Conservation (phyloP, 1,140 invertebrate genomes). For the Choristoneura fumiferana region DNA sequence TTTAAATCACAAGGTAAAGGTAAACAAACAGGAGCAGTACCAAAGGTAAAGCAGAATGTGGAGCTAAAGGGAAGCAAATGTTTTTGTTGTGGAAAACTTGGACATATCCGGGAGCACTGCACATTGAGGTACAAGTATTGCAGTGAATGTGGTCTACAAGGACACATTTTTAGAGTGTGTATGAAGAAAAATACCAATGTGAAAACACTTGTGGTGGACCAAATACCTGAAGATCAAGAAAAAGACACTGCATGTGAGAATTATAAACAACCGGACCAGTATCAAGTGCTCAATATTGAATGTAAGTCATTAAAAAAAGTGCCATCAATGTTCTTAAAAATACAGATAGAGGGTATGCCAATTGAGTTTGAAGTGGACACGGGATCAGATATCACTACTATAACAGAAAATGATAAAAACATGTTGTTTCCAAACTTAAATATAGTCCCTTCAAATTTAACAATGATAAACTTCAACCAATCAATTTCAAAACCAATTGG, state of each 20-base stretch:
- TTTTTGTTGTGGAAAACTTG: conserved; percentile 17
- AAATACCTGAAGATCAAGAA: neutral
- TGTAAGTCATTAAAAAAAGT: conserved; percentile 4
- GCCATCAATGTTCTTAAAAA: neutral
- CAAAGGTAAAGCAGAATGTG: neutral
- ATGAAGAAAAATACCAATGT: neutral
- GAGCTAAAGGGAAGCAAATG: neutral
- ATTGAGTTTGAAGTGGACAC: conserved; percentile 8
- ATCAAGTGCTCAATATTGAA: neutral
- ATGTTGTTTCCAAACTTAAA: neutral
- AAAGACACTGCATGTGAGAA: neutral
- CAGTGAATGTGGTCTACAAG: conserved; percentile 23
- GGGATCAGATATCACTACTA: neutral
- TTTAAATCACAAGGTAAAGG: neutral
- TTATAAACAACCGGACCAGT: neutral
- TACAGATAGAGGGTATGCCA: neutral
- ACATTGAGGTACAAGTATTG: conserved; percentile 22
- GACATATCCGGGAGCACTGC: conserved; percentile 16
- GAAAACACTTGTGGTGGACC: neutral
- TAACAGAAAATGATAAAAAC: neutral
- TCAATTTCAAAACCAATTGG: conserved; percentile 7
- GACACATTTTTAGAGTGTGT: conserved; percentile 28
- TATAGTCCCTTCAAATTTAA: neutral
- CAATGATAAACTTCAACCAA: conserved; percentile 9
- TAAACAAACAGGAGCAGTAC: neutral